Percentiles rank a stretch among this genome's conserved stretches.
Conservation (phyloP, 2,113 vertebrate species). For the Corythornis cristatus region DNA sequence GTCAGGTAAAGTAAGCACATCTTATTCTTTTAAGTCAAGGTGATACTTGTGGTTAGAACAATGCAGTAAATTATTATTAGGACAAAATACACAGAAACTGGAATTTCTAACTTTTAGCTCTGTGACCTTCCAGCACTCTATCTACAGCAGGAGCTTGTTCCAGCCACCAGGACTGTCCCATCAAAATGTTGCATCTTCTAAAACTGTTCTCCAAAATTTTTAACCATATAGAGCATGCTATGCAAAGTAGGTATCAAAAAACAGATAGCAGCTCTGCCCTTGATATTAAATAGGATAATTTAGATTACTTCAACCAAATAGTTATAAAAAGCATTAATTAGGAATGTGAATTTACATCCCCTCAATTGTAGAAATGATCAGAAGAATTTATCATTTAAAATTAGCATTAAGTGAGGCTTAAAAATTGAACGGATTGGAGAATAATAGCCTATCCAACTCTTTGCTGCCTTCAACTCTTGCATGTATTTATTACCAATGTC, state of each 20-base stretch:
- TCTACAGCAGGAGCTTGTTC: background rate
- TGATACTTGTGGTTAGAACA: background rate
- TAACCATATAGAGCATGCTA: constrained; percentile 43
- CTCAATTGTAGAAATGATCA: constrained; percentile 75
- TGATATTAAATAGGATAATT: constrained; percentile 63
- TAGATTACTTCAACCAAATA: constrained; percentile 69
- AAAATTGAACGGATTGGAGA: constrained; percentile 67
- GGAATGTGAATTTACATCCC: constrained; percentile 67
- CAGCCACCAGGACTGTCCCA: background rate
- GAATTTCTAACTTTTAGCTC: background rate
- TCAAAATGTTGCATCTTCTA: background rate
- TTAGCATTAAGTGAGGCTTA: constrained; percentile 71
- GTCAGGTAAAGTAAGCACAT: background rate
- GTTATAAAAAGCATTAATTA: constrained; percentile 67
- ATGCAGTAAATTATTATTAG: background rate
- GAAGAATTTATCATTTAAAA: constrained; percentile 70
- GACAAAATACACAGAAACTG: background rate
- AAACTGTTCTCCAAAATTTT: background rate
- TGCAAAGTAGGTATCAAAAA: constrained; percentile 71
- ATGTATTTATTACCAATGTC: constrained; percentile 30
- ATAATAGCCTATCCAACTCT: constrained; percentile 56
- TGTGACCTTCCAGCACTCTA: fast-evolving
- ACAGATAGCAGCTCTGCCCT: constrained; percentile 65
- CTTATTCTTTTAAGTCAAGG: background rate
- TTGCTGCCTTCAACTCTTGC: constrained; percentile 23